Conservation (phyloP, 2,888 invertebrate species). For the Steinernema scapterisci region DNA sequence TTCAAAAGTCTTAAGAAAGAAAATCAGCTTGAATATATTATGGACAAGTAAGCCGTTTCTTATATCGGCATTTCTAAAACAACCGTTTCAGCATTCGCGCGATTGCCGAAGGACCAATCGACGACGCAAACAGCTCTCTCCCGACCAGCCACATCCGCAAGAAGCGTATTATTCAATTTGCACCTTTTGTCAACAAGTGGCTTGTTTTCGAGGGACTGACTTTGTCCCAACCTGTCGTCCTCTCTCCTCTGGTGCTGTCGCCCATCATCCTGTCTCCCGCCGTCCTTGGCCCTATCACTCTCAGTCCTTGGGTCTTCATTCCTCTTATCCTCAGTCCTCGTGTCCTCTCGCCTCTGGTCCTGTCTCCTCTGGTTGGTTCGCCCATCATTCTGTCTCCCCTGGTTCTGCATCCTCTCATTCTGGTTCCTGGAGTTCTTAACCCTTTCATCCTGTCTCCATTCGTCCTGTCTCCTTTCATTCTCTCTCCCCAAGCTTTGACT, state of each 20-base stretch:
- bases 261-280: conserved; percentile 45
- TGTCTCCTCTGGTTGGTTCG: conserved; percentile 55
- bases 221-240: conserved; percentile 30
- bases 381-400: conserved; percentile 56
- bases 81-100: conserved; percentile 51
- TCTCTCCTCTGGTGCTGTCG: conserved; percentile 55
- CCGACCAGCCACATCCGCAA: conserved; percentile 41
- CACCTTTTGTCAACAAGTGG: conserved; percentile 50
- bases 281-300: conserved; percentile 60
- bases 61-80: background rate
- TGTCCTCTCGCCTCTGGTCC: conserved; percentile 56
- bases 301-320: conserved; percentile 62
- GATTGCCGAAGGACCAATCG: conserved; percentile 50
- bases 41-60: background rate
- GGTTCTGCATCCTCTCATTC: conserved; percentile 38
- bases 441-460: conserved; percentile 61
- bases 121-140: too few relatives aligned
- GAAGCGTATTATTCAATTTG: conserved; percentile 41
- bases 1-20: conserved; percentile 35
- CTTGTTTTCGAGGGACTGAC: conserved; percentile 37
- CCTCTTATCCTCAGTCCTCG: conserved; percentile 62
- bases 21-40: conserved; percentile 23
- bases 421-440: conserved; percentile 53
- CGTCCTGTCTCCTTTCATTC: conserved; percentile 53
- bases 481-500: conserved; percentile 50